phyloP scores from a whole-genome alignment of 2,113 vertebrate genomes.

The Gasterosteus nipponicus region DNA sequence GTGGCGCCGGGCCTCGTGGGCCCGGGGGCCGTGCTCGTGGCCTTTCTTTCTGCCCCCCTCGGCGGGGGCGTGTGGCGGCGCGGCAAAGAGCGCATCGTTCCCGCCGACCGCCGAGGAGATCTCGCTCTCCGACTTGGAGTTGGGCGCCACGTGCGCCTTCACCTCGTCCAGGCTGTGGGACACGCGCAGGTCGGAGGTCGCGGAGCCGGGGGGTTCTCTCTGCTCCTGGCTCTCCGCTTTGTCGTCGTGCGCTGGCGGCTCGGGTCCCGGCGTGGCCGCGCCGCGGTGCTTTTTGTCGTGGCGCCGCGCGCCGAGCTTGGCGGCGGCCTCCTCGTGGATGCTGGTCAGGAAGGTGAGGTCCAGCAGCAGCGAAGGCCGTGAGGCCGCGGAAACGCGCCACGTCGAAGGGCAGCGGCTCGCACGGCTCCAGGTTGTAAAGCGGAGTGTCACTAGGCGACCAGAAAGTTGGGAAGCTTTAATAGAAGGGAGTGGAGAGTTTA shows the following conservation, averaged over 20 bases:
- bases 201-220: constrained; percentile 20
- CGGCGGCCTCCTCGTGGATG: constrained; percentile 90
- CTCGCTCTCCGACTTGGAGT: constrained; percentile 88
- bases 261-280: constrained; percentile 64
- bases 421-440: constrained; percentile 97
- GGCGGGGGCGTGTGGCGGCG: constrained; percentile 66
- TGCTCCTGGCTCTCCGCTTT: constrained; percentile 77
- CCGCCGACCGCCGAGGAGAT: constrained; percentile 81
- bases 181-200: constrained; percentile 78
- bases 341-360: constrained; percentile 97
- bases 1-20: constrained; percentile 79
- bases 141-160: constrained; percentile 80
- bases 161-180: constrained; percentile 87
- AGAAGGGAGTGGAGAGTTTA: constrained; percentile 87
- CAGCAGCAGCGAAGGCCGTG: constrained; percentile 90
- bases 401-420: constrained; percentile 95
- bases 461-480: constrained; percentile 99
- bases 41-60: constrained; percentile 87
- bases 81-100: constrained; percentile 72
- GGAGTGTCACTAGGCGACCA: constrained; percentile 99
- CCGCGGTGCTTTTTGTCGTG: constrained; percentile 90
- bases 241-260: constrained; percentile 69
- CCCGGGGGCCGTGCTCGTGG: constrained; percentile 84
- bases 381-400: constrained; percentile 94
- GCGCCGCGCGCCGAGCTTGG: constrained; percentile 86